Percentiles rank a stretch among this genome's conserved stretches.
These are phyloP conservation scores for Pangasius macronema DNA, from an alignment of 2,797 vertebrate species.

Conservation along the genomic window DNA sequence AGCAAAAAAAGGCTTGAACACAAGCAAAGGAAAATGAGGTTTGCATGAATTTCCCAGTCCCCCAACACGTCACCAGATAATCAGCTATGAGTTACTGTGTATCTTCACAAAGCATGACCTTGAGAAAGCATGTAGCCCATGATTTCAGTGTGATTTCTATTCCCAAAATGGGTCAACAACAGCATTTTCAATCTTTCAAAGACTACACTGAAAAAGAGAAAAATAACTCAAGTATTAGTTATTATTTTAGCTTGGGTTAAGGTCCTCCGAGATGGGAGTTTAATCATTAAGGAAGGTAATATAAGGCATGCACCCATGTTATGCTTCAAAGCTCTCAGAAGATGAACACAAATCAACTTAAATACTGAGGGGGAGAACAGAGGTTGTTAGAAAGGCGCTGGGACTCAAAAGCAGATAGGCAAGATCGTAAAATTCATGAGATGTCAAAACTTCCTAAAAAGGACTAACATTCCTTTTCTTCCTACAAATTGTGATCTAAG, in stretches of 20 bases:
- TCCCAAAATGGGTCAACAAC: neutral
- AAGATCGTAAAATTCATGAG: constrained; percentile 20
- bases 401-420: constrained; percentile 78
- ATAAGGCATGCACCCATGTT: constrained; percentile 70
- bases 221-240: constrained; percentile 61
- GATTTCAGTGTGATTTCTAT: constrained; percentile 50
- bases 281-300: constrained; percentile 66
- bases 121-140: constrained; percentile 66
- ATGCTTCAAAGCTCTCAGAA: constrained; percentile 66
- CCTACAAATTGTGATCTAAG: neutral
- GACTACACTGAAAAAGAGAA: neutral
- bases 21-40: constrained; percentile 50
- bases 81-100: constrained; percentile 18
- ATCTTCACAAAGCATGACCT: constrained; percentile 42
- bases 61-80: constrained; percentile 18
- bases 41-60: constrained; percentile 46
- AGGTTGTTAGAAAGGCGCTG: constrained; percentile 57
- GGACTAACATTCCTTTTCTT: constrained; percentile 24
- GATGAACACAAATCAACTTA: constrained; percentile 62
- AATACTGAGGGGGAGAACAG: constrained; percentile 58
- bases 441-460: constrained; percentile 42
- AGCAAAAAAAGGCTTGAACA: constrained; percentile 48
- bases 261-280: constrained; percentile 42
- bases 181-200: neutral
- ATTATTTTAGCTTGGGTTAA: constrained; percentile 36